phyloP scores from a whole-genome alignment of 53 echinoderm and acorn worm species.

The Echinarachnius parma region DNA sequence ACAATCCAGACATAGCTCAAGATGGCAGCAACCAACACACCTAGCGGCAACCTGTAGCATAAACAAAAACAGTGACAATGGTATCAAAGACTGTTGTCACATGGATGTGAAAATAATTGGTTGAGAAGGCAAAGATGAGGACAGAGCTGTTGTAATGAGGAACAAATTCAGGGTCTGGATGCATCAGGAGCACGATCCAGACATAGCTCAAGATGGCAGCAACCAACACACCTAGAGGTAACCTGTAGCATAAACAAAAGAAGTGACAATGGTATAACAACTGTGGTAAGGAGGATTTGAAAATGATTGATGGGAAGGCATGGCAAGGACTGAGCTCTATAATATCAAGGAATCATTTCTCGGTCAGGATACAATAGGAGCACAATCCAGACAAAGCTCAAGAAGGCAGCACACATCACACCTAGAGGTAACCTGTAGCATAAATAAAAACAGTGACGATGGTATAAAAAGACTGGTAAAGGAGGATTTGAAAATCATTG shows the following conservation, averaged over 20 bases:
- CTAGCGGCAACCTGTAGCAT: constrained; percentile 70
- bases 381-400: constrained; percentile 76
- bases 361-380: constrained; percentile 76
- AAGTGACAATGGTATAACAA: background rate
- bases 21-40: constrained; percentile 55
- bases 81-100: too few relatives aligned
- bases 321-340: constrained; percentile 62
- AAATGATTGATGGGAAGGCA: constrained; percentile 70
- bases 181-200: constrained; percentile 72
- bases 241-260: constrained; percentile 38
- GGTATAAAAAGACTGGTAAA: too few relatives aligned
- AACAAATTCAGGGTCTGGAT: constrained; percentile 66
- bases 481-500: too few relatives aligned
- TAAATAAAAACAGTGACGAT: background rate
- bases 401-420: constrained; percentile 52
- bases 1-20: constrained; percentile 78
- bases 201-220: constrained; percentile 62
- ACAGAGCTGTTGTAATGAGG: constrained; percentile 83
- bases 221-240: constrained; percentile 74
- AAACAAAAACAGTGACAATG: background rate
- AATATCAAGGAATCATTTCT: constrained; percentile 68
- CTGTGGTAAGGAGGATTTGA: too few relatives aligned
- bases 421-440: constrained; percentile 75
- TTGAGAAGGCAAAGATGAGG: constrained; percentile 60
- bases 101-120: too few relatives aligned